Conservation (phyloP, 2,113 vertebrate species). For the Xiphias gladius region DNA sequence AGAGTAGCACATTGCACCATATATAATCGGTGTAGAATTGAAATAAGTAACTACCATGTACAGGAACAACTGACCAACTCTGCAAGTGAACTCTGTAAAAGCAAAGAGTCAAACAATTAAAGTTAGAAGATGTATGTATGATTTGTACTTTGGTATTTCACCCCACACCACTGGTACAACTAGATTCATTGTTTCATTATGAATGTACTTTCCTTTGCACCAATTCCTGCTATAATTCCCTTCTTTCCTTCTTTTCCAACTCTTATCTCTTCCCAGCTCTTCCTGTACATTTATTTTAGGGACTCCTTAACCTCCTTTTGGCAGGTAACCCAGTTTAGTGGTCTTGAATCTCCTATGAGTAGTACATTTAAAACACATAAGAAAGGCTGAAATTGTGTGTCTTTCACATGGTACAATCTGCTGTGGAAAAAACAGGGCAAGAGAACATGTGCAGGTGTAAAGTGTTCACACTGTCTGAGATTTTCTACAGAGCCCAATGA, state of each 20-base stretch:
- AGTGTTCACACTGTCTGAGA: neutral
- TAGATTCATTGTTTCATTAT: neutral
- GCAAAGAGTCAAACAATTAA: too few relatives aligned
- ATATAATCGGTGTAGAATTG: neutral
- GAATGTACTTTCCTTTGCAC: neutral
- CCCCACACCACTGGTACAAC: neutral
- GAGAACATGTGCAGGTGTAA: neutral
- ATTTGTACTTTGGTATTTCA: neutral
- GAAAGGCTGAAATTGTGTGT: neutral
- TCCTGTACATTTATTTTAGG: slow-evolving; percentile 6
- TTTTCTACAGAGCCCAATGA: neutral
- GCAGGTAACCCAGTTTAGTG: slow-evolving; percentile 32
- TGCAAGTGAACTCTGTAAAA: too few relatives aligned
- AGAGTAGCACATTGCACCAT: neutral
- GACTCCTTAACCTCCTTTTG: slow-evolving; percentile 33
- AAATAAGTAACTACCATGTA: neutral
- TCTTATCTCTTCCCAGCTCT: neutral
- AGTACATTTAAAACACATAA: slow-evolving; percentile 17
- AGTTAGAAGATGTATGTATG: neutral
- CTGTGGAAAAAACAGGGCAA: neutral
- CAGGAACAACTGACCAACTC: too few relatives aligned
- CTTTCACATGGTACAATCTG: neutral
- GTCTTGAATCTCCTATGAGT: slow-evolving; percentile 19
- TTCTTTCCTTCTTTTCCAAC: neutral
- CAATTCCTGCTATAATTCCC: neutral